Evolutionary conservation across 2,797 vertebrate genomes (phyloP), one percentile per base, ranked within the genome.

Genomic region (Urophycis tenuis): DNA sequence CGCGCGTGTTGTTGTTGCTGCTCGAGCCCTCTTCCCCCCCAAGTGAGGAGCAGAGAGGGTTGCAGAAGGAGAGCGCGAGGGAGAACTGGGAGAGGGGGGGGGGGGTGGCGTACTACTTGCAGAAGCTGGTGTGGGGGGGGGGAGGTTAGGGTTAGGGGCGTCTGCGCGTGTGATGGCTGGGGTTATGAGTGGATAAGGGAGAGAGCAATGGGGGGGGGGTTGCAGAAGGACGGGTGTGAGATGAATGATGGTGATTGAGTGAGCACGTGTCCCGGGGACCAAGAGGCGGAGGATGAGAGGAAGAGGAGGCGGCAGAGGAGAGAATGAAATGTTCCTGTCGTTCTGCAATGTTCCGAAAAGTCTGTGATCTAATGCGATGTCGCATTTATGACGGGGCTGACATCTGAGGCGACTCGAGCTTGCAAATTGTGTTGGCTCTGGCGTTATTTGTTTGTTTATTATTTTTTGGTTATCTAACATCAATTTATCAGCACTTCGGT

Each of bases 91-190:
- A 39, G 74, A 29, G 76, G 77, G 0, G 5, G 75, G 83, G 82
- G 83, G n/a, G 79, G 87, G 87, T 80, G 84, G 88, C 39, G 35
- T 88, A 87, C 86, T 87, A 90, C 84, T 87, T 77, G 81, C 81
- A 87, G 83, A 83, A 79, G 81, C 81, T 80, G 82, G 84, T 78
- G 81, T 74, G 85, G 85, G 84, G 83, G 81, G 81, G 82, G 80
- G 31, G n/a, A n/a, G n/a, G n/a, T n/a, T n/a, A n/a, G n/a, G n/a
- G n/a, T n/a, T 34, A 29, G 11, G 10, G 14, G 30, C 14, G 31
- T 71, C 25, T 33, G 81, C 19, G 45, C 22, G 45, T 53, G 45
- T 53, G 77, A 39, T 35, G 1, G 36, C 81, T n/a, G 75, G 79
- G 32, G 75, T 45, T 71, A 33, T 25, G n/a, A 45, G n/a, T 15